Evolutionary conservation across 2,797 vertebrate species (phyloP), one percentile per base, ranked within the genome.

Genomic region (Odontamblyopus lacepedii): DNA sequence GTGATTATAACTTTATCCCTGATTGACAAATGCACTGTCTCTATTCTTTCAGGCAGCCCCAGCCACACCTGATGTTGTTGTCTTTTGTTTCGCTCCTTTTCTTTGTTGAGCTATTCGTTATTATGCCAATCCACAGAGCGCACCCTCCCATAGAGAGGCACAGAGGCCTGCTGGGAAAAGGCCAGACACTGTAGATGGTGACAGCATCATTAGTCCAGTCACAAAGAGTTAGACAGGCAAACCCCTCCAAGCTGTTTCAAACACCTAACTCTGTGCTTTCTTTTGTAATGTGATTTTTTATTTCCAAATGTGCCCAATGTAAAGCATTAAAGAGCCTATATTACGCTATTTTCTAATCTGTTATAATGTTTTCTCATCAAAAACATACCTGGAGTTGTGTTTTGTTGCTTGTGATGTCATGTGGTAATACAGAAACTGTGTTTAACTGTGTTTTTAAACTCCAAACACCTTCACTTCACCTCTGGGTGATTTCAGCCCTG

Each of bases 201-300:
- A 90, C 87, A 87, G 87, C 83, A 85, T 88, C 90, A 88, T 92
- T 92, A 92, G 82, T 92, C 85, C 91, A 79, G 81, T 84, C 77
- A 88, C 83, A 87, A 87, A 88, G 81, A 88, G 78, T 81, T 78
- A 79, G 78, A 83, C 79, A 80, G 64, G 35, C 74, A 83, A 75
- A 85, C 76, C 83, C 79, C 83, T 81, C 62, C 78, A 76, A 86
- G 89, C 86, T 89, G 85, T 88, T 89, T 88, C 83, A 63, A 83
- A 74, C 85, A 86, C 85, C 84, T 78, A 87, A 70, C 78, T 72
- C 53, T n/a, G 1, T 26, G 12, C 9, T 57, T 57, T 48, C 44
- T 13, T 15, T 48, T 48, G 12, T 4, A 48, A 81, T n/a, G 4
- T n/a, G 7, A n/a, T 55, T 55, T 55, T 53, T 55, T 55, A 1